Evolutionary conservation across 2,888 invertebrate genomes (phyloP).

Genomic region (Gisinianus flammeolus): DNA sequence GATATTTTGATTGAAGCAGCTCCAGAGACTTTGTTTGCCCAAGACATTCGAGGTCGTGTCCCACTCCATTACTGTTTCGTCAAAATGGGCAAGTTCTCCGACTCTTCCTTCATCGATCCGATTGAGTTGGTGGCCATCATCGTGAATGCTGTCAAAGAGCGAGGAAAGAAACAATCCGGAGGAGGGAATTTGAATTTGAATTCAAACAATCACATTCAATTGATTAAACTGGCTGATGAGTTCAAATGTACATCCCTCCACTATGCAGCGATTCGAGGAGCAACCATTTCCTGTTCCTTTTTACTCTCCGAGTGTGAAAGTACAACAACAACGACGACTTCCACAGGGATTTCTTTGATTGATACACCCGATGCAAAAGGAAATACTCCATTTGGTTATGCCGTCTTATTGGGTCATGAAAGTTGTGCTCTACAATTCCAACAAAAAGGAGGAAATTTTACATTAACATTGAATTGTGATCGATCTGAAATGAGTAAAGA

Average conservation of each 20-base stretch:
- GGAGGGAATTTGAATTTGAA: no score
- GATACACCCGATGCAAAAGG: constrained; percentile 62
- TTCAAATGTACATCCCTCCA: constrained; percentile 62
- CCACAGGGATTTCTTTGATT: constrained; percentile 47
- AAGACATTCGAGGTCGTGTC: constrained; percentile 61
- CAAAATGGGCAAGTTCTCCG: constrained; percentile 60
- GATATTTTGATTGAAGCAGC: constrained; percentile 62
- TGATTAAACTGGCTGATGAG: constrained; percentile 61
- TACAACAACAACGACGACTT: not conserved
- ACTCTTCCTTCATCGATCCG: constrained; percentile 61
- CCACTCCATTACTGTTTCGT: constrained; percentile 65
- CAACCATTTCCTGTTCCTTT: constrained; percentile 64
- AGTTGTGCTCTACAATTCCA: constrained; percentile 60
- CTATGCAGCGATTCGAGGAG: constrained; percentile 63
- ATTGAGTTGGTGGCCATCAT: constrained; percentile 63
- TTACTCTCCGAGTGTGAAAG: constrained; percentile 41
- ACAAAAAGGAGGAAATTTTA: constrained; percentile 54
- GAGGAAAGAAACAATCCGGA: no score
- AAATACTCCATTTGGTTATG: constrained; percentile 64
- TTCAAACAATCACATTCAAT: no score
- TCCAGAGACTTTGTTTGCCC: constrained; percentile 60
- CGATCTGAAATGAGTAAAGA: not conserved
- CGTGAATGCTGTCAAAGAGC: constrained; percentile 61
- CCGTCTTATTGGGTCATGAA: constrained; percentile 63
- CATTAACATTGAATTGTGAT: constrained; percentile 3